Evolutionary conservation across 2,113 vertebrate genomes (phyloP).

Genomic region (Sigmodon hispidus): DNA sequence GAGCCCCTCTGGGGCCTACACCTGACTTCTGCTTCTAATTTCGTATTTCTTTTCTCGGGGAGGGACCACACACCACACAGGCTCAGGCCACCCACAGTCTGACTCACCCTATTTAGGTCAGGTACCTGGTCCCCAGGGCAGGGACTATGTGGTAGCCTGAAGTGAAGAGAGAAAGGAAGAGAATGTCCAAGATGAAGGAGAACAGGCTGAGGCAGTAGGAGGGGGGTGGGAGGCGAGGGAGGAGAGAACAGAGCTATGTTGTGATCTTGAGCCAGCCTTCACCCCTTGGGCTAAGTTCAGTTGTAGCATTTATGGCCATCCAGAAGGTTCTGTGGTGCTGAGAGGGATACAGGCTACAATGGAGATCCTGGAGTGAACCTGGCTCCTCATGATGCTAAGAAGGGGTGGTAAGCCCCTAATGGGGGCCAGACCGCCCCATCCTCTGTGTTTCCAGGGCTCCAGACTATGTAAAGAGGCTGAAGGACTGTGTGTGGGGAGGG

Average conservation of each 20-base stretch:
- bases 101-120: neutral
- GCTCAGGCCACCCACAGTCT: neutral
- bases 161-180: neutral
- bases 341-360: neutral
- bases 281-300: neutral
- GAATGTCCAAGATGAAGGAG: too few relatives aligned
- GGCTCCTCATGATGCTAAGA: neutral
- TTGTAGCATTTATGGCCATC: fast-evolving
- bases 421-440: neutral
- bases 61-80: neutral
- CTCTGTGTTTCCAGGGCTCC: neutral
- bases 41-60: conserved; percentile 28
- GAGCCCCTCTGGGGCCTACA: neutral
- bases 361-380: neutral
- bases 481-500: neutral
- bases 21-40: conserved; percentile 16
- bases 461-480: neutral
- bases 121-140: neutral
- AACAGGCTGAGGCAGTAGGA: neutral
- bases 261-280: neutral
- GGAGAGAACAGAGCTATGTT: neutral
- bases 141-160: neutral
- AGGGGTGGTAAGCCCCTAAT: neutral
- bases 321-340: fast-evolving
- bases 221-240: too few relatives aligned